Evolutionary conservation across 2,888 invertebrate genomes (phyloP).

Genomic region (Caradrina clavipalpis): DNA sequence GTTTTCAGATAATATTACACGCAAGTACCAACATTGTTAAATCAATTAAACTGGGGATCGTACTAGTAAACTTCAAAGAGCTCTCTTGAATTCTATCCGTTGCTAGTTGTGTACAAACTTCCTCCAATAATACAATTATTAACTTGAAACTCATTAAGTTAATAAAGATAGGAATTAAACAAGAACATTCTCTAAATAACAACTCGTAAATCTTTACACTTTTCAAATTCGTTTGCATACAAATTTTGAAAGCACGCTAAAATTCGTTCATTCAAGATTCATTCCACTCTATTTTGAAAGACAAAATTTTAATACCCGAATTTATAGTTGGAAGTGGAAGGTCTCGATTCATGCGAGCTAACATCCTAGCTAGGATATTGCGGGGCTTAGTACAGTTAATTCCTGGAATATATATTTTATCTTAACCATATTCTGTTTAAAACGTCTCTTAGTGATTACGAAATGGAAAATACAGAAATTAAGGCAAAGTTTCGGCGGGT

Average conservation of each 20-base stretch:
- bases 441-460: slow-evolving; percentile 75
- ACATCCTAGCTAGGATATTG: slow-evolving; percentile 51
- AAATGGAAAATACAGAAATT: slow-evolving; percentile 83
- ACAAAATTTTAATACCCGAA: slow-evolving; percentile 44
- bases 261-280: slow-evolving; percentile 23
- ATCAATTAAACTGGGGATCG: slow-evolving; percentile 13
- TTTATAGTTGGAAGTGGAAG: slow-evolving; percentile 41
- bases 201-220: slow-evolving; percentile 39
- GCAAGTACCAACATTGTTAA: slow-evolving; percentile 5
- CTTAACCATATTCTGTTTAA: slow-evolving; percentile 74
- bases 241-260: slow-evolving; percentile 22
- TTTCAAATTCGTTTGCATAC: slow-evolving; percentile 22
- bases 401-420: slow-evolving; percentile 66
- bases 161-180: slow-evolving; percentile 40
- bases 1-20: slow-evolving; percentile 8
- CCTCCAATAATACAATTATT: slow-evolving; percentile 19
- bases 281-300: slow-evolving; percentile 33
- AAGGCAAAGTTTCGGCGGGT: slow-evolving; percentile 85
- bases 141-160: slow-evolving; percentile 36
- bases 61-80: slow-evolving; percentile 15
- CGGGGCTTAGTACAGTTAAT: slow-evolving; percentile 48
- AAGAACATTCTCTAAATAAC: slow-evolving; percentile 27
- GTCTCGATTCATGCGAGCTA: slow-evolving; percentile 32
- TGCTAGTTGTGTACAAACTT: slow-evolving; percentile 23
- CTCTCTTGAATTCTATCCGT: slow-evolving; percentile 9